Percentiles rank a stretch among this genome's conserved stretches.
Evolutionary conservation across 2,797 vertebrate species (phyloP).

Genomic region (Macrochelys suwanniensis): DNA sequence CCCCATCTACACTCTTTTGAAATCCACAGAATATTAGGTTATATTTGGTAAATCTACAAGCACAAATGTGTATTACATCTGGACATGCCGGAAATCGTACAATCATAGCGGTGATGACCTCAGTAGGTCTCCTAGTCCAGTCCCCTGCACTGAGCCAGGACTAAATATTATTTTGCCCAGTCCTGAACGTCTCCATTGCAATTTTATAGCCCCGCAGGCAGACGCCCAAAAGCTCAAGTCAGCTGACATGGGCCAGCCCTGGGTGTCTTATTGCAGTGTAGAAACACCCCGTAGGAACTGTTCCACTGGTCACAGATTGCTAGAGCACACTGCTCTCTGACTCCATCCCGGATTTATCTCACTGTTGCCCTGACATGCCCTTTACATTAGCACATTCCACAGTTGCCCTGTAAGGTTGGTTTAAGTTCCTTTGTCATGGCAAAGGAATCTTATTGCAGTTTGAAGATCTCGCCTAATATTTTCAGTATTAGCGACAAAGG

Average conservation of each 20-base stretch:
- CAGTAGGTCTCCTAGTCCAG: not conserved
- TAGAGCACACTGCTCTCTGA: not conserved
- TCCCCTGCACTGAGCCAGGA: not conserved
- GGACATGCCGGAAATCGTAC: not conserved
- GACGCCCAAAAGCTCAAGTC: not conserved
- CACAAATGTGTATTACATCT: not conserved
- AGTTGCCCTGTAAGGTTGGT: not conserved
- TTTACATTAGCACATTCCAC: not conserved
- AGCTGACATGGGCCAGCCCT: not conserved
- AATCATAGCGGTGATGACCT: not conserved
- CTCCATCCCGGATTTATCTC: not conserved
- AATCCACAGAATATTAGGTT: not conserved
- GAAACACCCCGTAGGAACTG: not conserved
- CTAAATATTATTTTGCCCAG: not conserved
- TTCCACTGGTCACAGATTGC: not conserved
- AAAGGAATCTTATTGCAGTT: not conserved
- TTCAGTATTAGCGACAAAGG: not conserved
- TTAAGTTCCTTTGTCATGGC: not conserved
- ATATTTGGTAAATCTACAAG: not conserved
- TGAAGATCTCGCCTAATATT: not conserved
- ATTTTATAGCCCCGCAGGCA: not conserved
- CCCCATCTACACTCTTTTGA: not conserved
- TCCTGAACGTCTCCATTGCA: not conserved
- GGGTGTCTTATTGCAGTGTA: not conserved
- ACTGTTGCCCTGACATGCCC: not conserved